Conservation (phyloP, 2,888 invertebrate species). For the Oscheius sp. region DNA sequence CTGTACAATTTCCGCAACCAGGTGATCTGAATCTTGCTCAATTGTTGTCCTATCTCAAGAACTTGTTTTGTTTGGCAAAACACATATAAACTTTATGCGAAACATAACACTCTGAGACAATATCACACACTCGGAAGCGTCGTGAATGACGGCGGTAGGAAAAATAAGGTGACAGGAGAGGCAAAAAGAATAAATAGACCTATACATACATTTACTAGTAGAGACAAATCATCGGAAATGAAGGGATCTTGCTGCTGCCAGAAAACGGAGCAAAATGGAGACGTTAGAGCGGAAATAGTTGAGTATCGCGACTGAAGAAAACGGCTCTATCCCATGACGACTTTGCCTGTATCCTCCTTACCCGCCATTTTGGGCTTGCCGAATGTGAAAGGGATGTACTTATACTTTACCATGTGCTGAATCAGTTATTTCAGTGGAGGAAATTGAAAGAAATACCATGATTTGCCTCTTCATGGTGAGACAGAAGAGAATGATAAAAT, state of each 20-base stretch:
- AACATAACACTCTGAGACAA: constrained; percentile 11
- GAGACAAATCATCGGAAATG: constrained; percentile 14
- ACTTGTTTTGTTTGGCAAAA: constrained; percentile 5
- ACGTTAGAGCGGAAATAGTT: constrained; percentile 2
- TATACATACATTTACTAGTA: constrained; percentile 17
- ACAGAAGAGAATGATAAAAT: constrained; percentile 96
- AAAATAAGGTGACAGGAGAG: background rate
- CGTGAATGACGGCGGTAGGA: no score
- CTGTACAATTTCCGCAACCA: constrained; percentile 9
- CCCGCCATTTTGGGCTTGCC: constrained; percentile 92
- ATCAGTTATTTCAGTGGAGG: constrained; percentile 63
- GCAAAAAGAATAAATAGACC: constrained; percentile 6
- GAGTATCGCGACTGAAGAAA: constrained; percentile 18
- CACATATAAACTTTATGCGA: constrained; percentile 6
- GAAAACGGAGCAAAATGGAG: background rate
- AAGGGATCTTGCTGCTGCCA: background rate
- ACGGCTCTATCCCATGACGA: constrained; percentile 74
- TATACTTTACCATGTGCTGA: constrained; percentile 99
- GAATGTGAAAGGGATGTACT: constrained; percentile 97
- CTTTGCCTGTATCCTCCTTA: constrained; percentile 75
- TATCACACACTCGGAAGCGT: constrained; percentile 21
- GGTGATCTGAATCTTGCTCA: constrained; percentile 24
- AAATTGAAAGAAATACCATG: constrained; percentile 80
- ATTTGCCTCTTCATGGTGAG: constrained; percentile 99
- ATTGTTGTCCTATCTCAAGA: constrained; percentile 13